Percentiles rank a stretch among this genome's conserved stretches.
phyloP scores from a whole-genome alignment of 1,140 invertebrate species.

The Vanessa tameamea region DNA sequence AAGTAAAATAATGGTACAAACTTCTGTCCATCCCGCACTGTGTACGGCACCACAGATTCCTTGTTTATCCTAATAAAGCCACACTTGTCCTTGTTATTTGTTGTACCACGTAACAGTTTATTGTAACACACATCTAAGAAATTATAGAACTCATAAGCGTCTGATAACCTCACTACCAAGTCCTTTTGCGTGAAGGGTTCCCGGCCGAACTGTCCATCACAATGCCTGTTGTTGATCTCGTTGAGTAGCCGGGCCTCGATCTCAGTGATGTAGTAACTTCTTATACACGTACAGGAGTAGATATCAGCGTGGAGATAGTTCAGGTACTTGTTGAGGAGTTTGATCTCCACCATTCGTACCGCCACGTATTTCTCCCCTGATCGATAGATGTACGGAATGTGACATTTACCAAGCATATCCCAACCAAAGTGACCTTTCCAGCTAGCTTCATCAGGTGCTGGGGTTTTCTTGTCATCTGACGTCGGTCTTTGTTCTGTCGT shows the following conservation, averaged over 20 bases:
- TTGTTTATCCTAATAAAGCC: slow-evolving; percentile 97
- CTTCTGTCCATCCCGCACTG: slow-evolving; percentile 89
- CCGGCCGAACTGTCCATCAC: slow-evolving; percentile 93
- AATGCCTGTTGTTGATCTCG: slow-evolving; percentile 96
- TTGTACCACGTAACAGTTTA: slow-evolving; percentile 86
- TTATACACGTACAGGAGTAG: slow-evolving; percentile 92
- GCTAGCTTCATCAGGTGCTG: slow-evolving; percentile 88
- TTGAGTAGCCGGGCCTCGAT: slow-evolving; percentile 93
- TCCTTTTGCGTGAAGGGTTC: slow-evolving; percentile 95
- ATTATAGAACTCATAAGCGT: slow-evolving; percentile 94
- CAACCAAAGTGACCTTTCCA: slow-evolving; percentile 93
- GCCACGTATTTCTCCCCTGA: slow-evolving; percentile 93
- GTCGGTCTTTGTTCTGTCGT: slow-evolving; percentile 52
- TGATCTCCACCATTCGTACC: slow-evolving; percentile 94
- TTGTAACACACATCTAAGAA: slow-evolving; percentile 94
- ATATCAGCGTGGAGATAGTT: slow-evolving; percentile 91
- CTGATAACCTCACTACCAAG: slow-evolving; percentile 91
- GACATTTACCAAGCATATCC: slow-evolving; percentile 90
- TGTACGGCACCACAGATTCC: slow-evolving; percentile 96
- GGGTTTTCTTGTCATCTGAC: slow-evolving; percentile 73
- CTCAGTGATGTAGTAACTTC: slow-evolving; percentile 96
- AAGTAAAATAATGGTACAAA: slow-evolving; percentile 97
- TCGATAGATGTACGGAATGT: slow-evolving; percentile 93
- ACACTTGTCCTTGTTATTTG: slow-evolving; percentile 89
- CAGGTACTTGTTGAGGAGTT: slow-evolving; percentile 92